phyloP scores from a whole-genome alignment of 2,888 invertebrate species.

The Amphiduros pacificus region DNA sequence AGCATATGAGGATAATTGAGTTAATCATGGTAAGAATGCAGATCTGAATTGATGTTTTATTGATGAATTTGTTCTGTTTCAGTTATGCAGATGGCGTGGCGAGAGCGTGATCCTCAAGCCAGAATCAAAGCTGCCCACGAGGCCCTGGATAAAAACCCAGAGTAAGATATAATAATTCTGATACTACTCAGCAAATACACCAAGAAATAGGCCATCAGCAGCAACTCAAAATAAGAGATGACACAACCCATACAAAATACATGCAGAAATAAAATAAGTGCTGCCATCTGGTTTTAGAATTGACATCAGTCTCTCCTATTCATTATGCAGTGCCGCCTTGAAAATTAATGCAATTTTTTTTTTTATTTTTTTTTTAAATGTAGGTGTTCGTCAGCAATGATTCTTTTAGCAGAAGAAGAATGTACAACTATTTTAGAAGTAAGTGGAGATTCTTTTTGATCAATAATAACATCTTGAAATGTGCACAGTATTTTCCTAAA shows the following conservation, averaged over 20 bases:
- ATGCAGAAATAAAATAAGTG: too few species aligned
- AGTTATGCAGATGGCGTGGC: slow-evolving; percentile 94
- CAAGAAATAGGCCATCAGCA: too few species aligned
- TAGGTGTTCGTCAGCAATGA: slow-evolving; percentile 88
- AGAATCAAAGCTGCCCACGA: slow-evolving; percentile 88
- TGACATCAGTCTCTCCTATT: too few species aligned
- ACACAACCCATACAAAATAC: too few species aligned
- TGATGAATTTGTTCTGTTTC: slow-evolving; percentile 31
- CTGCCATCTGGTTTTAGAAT: too few species aligned
- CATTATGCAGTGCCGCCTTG: too few species aligned
- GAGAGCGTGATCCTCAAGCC: slow-evolving; percentile 88
- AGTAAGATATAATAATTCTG: slow-evolving; percentile 61
- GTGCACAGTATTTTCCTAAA: background rate
- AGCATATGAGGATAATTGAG: too few species aligned
- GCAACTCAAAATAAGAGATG: too few species aligned
- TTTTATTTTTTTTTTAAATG: slow-evolving; percentile 19
- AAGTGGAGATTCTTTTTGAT: slow-evolving; percentile 16
- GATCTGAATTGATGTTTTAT: too few species aligned
- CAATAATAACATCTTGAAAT: background rate
- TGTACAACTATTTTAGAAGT: slow-evolving; percentile 85
- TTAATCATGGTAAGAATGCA: too few species aligned
- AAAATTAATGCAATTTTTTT: background rate
- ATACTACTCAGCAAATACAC: background rate
- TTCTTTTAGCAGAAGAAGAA: slow-evolving; percentile 94
- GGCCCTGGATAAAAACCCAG: slow-evolving; percentile 82